Evolutionary conservation across 2,888 invertebrate genomes (phyloP).

Genomic region (Eupsilia transversa): DNA sequence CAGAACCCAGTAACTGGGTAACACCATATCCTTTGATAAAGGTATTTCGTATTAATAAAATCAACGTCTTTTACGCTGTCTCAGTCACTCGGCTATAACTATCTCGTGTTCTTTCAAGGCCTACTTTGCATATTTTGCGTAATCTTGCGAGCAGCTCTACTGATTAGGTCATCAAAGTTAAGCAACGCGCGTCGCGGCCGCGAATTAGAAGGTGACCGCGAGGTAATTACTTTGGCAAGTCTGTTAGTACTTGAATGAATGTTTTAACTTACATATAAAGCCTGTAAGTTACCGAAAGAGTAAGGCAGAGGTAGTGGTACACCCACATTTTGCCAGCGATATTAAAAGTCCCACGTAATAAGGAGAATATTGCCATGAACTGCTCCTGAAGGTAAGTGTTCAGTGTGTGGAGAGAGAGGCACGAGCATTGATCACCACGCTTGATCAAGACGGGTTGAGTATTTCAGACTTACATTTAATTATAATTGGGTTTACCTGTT

Average conservation of each 20-base stretch:
- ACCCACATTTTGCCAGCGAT: neutral
- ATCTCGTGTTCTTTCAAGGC: constrained; percentile 35
- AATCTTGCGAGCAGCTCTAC: constrained; percentile 4
- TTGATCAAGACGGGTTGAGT: too few relatives aligned
- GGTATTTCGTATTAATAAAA: neutral
- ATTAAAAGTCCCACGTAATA: too few relatives aligned
- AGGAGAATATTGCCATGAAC: too few relatives aligned
- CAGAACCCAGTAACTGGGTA: neutral
- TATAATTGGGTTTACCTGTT: too few relatives aligned
- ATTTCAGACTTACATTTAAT: too few relatives aligned
- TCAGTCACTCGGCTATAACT: neutral
- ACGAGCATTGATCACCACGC: too few relatives aligned
- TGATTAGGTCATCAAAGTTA: constrained; percentile 49
- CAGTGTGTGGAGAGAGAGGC: too few relatives aligned
- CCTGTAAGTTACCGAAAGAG: neutral
- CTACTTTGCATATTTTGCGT: constrained; percentile 37
- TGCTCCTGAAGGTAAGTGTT: too few relatives aligned
- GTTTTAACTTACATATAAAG: neutral
- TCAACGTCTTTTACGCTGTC: neutral
- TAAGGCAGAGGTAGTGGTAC: neutral
- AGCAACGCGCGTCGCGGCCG: constrained; percentile 46
- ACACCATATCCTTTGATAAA: neutral
- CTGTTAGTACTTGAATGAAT: constrained; percentile 18
- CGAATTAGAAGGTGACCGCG: constrained; percentile 51
- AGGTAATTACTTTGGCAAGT: constrained; percentile 38